Evolutionary conservation across 2,113 vertebrate genomes (phyloP).

Genomic region (Zosterops japonicus): DNA sequence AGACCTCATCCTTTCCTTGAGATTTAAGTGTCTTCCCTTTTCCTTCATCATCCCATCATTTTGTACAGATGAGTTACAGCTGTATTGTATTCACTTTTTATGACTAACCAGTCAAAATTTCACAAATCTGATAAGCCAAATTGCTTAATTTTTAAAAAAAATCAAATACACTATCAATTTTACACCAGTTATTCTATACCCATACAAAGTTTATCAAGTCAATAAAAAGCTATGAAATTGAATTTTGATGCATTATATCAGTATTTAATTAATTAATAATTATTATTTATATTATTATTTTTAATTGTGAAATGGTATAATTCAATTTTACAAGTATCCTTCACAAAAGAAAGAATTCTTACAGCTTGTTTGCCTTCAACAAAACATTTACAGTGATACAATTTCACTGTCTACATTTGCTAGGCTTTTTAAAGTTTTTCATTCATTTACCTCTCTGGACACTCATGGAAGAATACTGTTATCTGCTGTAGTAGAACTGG

Average conservation of each 20-base stretch:
- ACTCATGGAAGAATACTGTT: conserved; percentile 78
- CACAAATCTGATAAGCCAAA: not conserved
- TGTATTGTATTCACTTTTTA: not conserved
- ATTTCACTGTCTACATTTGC: not conserved
- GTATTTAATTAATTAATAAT: not conserved
- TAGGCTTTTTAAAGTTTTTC: not conserved
- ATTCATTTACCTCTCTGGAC: conserved; percentile 80
- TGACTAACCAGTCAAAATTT: not conserved
- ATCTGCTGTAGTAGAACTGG: conserved; percentile 85
- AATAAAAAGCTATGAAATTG: not conserved
- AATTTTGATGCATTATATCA: not conserved
- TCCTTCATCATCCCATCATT: not conserved
- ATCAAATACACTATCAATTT: not conserved
- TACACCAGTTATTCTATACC: not conserved
- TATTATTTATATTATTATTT: not conserved
- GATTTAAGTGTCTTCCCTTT: not conserved
- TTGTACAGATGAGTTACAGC: not conserved
- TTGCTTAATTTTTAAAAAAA: not conserved
- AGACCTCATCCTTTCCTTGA: not conserved
- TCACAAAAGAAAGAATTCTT: not conserved
- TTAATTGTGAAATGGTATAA: not conserved
- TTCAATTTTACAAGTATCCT: not conserved
- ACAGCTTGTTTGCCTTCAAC: not conserved
- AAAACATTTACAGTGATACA: not conserved
- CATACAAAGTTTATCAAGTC: not conserved